Evolutionary conservation across 1,140 invertebrate genomes (phyloP), one percentile per base, ranked within the genome.

Genomic region (Drosophila seguyi): DNA sequence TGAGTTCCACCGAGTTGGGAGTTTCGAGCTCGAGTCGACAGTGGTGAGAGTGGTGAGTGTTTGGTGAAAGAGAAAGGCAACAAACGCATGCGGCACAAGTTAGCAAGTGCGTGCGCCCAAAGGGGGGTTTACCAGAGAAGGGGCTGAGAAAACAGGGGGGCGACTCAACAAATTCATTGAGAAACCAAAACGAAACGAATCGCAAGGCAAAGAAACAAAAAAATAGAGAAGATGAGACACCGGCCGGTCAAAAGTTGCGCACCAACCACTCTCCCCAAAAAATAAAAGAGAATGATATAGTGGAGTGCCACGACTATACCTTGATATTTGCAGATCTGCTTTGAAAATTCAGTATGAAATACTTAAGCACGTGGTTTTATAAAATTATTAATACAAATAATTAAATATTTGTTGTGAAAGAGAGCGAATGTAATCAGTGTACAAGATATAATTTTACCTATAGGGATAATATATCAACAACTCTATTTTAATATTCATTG

Each of bases 31-130:
- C 31, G 18, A 53, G 50, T 22, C 31, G 18, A 53, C 31, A 42
- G 65, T 79, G 81, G 75, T 83, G 81, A 75, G 71, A 71, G 79
- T 82, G 83, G 83, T 87, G 84, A 87, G 66, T 87, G 83, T 86
- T 86, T 83, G 79, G 71, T 87, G 84, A 87, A 87, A 87, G 84
- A 87, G 84, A 87, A 88, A 87, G 83, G 83, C 81, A 74, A 72
- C 74, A 73, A 72, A 72, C 68, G 67, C 76, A 83, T 69, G 73
- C 68, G 79, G 72, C 59, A 41, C 42, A 50, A 60, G 58, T 34
- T 60, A n/a, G 58, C 59, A 61, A 63, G 73, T 85, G 83, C 83
- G 83, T 88, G 75, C 56, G 78, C 13, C 60, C 16, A 29, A 38
- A 27, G 22, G 77, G 60, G 31, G 34, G 47, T 0, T 31, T 39